Evolutionary conservation across 2,888 invertebrate genomes (phyloP), one percentile per base, ranked within the genome.

Genomic region (Penaeus monodon): DNA sequence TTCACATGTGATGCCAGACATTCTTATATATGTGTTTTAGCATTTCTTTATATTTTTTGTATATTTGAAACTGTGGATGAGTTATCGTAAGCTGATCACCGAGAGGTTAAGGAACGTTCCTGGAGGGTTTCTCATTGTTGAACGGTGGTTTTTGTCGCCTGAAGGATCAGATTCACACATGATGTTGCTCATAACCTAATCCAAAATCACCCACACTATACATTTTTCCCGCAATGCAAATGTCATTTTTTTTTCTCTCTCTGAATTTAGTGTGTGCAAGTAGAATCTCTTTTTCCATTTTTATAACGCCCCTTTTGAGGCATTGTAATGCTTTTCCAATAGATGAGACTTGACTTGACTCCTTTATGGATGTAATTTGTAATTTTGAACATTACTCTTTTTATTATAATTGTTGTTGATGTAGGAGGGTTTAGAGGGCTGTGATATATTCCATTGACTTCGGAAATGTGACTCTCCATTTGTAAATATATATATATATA

Each of bases 361-460:
- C 57, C n/a, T 49, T 77, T 57, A 77, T 77, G 77, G 63, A 77
- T 77, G 77, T 77, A 77, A 49, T 29, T 27, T 57, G 77, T 77
- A 77, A 49, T 77, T 77, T 77, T 77, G 77, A 77, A 77, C 63
- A 20, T 22, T 63, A 77, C n/a, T 77, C 49, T 27, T 63, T 65
- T n/a, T 64, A 57, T 80, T 80, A 65, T 80, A 33, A 33, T 65
- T 80, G 63, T 65, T 80, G 66, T 63, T 80, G 65, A 80, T 80
- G 66, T 80, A 66, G 65, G 80, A 65, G 7, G 65, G 63, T 80
- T 33, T n/a, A 7, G 63, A 80, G 66, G 64, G 80, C 64, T 80
- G 80, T 80, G 27, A 64, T 22, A 80, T 63, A 33, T 65, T 65
- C 63, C 24, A 44, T 2, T 76, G 44, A 76, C 49, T 3, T 22